Evolutionary conservation across 2,888 invertebrate species (phyloP).

Genomic region (Phaonia tiefii): DNA sequence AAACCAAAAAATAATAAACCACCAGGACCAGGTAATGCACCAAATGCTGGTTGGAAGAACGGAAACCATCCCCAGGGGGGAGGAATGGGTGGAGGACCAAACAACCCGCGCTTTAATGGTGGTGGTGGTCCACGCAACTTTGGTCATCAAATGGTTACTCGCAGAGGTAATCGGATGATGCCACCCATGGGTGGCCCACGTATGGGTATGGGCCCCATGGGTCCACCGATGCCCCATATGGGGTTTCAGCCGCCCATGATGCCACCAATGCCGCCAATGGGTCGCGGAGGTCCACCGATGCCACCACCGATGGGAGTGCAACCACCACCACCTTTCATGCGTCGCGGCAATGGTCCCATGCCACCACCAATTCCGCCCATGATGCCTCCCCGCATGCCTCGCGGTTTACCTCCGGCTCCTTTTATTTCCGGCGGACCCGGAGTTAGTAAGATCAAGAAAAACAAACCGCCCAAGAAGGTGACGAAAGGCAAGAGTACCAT

Average conservation of each 20-base stretch:
- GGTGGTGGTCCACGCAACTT: conserved; percentile 66
- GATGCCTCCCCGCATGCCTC: conserved; percentile 71
- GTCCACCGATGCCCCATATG: conserved; percentile 70
- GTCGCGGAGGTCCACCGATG: conserved; percentile 68
- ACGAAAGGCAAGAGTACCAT: conserved; percentile 76
- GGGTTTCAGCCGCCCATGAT: conserved; percentile 74
- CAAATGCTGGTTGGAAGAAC: conserved; percentile 12
- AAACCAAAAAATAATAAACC: conserved; percentile 68
- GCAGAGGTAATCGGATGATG: conserved; percentile 70
- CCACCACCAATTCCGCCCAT: conserved; percentile 70
- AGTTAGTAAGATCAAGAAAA: conserved; percentile 74
- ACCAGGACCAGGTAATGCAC: conserved; percentile 32
- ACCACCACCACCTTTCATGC: conserved; percentile 74
- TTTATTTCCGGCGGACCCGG: conserved; percentile 60
- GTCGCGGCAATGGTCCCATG: conserved; percentile 71
- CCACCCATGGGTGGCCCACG: conserved; percentile 69
- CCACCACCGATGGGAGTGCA: conserved; percentile 69
- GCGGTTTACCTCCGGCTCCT: conserved; percentile 70
- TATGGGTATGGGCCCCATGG: conserved; percentile 70
- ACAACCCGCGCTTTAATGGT: conserved; percentile 63
- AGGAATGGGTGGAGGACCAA: conserved; percentile 48
- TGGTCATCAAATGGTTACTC: conserved; percentile 49
- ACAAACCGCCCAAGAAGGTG: conserved; percentile 74
- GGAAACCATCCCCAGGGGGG: conserved; percentile 38
- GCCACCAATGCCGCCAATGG: conserved; percentile 71